Percentiles rank a stretch among this genome's conserved stretches.
Conservation (phyloP, 2,113 vertebrate species). For the Cranoglanis bouderius region DNA sequence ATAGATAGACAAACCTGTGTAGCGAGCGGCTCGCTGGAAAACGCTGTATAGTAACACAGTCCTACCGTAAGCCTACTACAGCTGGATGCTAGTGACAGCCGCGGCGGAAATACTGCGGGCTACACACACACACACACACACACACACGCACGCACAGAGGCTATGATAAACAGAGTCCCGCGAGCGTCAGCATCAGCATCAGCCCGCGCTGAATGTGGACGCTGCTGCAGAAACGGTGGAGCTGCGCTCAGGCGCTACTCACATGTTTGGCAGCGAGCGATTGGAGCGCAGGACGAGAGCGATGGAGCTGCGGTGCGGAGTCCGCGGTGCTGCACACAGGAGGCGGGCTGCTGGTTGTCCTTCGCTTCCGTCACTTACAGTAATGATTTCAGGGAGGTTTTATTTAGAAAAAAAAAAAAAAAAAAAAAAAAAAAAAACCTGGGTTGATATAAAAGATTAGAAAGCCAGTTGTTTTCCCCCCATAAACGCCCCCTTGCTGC, state of each 20-base stretch:
- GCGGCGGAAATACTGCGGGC: conserved; percentile 35
- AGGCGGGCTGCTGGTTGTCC: conserved; percentile 19
- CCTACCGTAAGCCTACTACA: conserved; percentile 39
- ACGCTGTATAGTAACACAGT: conserved; percentile 35
- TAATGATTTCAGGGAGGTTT: no score
- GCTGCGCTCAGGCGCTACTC: conserved; percentile 68
- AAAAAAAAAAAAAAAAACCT: background rate
- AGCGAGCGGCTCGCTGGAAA: background rate
- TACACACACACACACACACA: conserved; percentile 23
- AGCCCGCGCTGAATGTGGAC: conserved; percentile 39
- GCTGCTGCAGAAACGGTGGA: background rate
- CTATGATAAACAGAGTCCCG: conserved; percentile 7
- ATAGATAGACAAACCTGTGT: conserved; percentile 4
- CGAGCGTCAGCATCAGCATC: conserved; percentile 40
- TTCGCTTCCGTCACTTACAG: conserved; percentile 20
- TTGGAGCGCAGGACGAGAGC: conserved; percentile 59
- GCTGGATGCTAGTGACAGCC: conserved; percentile 52
- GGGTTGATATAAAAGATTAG: conserved; percentile 61
- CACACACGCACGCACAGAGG: conserved; percentile 23
- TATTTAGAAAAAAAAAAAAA: background rate
- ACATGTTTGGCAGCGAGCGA: conserved; percentile 76
- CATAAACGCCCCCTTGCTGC: conserved; percentile 74
- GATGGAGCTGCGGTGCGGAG: conserved; percentile 57
- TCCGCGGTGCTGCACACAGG: conserved; percentile 43
- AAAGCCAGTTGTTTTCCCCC: conserved; percentile 62